phyloP scores from a whole-genome alignment of 2,113 vertebrate species.

The Sinocyclocheilus maitianheensis region DNA sequence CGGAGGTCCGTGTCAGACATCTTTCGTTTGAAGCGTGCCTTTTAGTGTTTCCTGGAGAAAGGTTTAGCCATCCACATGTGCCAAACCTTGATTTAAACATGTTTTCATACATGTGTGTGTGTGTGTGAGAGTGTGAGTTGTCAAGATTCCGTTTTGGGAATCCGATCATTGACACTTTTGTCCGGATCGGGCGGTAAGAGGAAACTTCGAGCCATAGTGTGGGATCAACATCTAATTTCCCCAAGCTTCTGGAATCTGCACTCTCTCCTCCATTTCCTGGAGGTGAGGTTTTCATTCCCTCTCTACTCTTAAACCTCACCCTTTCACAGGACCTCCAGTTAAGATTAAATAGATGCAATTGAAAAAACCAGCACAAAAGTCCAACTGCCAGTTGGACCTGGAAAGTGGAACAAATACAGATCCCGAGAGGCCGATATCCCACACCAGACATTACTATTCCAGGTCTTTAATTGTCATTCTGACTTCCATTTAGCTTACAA shows the following conservation, averaged over 20 bases:
- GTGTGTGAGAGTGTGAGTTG: background rate
- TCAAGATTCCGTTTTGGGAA: slow-evolving; percentile 6
- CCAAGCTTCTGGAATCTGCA: slow-evolving; percentile 27
- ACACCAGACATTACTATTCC: slow-evolving; percentile 38
- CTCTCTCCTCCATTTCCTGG: slow-evolving; percentile 22
- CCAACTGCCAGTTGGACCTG: slow-evolving; percentile 41
- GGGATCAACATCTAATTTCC: slow-evolving; percentile 38
- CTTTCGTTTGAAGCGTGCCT: background rate
- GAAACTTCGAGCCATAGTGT: background rate
- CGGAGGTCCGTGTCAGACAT: slow-evolving; percentile 7
- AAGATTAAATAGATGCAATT: slow-evolving; percentile 32
- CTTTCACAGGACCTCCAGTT: slow-evolving; percentile 41
- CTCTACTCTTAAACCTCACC: slow-evolving; percentile 11
- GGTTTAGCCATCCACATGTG: slow-evolving; percentile 47
- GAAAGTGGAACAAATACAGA: slow-evolving; percentile 57
- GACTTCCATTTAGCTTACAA: slow-evolving; percentile 25
- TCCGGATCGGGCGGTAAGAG: background rate
- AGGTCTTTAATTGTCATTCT: slow-evolving; percentile 36
- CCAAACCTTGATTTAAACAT: slow-evolving; percentile 32
- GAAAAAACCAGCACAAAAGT: slow-evolving; percentile 32
- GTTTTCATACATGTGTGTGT: background rate
- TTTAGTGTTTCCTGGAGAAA: slow-evolving; percentile 36
- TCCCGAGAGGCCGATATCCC: slow-evolving; percentile 34
- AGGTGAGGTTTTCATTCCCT: slow-evolving; percentile 33
- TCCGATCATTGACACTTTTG: background rate